Base-by-base conservation (phyloP, 1,140 invertebrate genomes). In the Drosophila serrata region DNA sequence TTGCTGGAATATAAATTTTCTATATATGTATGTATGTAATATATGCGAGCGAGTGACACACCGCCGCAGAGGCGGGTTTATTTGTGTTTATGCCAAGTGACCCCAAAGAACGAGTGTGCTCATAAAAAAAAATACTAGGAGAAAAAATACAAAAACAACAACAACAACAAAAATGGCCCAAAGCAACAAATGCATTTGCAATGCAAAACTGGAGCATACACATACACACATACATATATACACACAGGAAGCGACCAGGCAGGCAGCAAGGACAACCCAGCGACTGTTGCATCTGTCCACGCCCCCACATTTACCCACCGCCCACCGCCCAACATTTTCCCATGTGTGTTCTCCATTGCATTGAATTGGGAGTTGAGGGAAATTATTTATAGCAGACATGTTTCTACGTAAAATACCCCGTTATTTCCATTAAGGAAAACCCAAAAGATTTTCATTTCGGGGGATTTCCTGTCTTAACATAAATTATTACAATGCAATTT, bases 121-220 rank as follows among this genome's bases (percentile, higher is more conserved):
- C 22, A 24, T 19, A 62, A 37, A 31, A 33, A 60, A 33, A 56
- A 33, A 24, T 3, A 24, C 4, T n/a, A n/a, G 7, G n/a, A 24
- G 19, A 51, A 27, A 37, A 46, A 62, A 2, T n/a, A n/a, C n/a
- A 56, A 39, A 17, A 33, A 15, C 17, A 51, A 29, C 4, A 7
- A 9, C 19, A 43, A 45, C 4, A 48, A 67, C 24, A 75, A 49
- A 65, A 68, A 69, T 51, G 46, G 58, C 62, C 59, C 58, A 64
- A 72, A 82, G 53, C 64, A 57, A 46, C 51, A 65, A 80, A 69
- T 75, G 64, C 65, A 81, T 81, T 81, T 81, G 79, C 78, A 82
- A 79, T 82, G 63, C 75, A 82, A 75, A 82, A 82, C 62, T 82
- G 75, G 80, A 82, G 69, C 80, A 82, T 81, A 78, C 61, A 68